Conservation (phyloP, 1,140 invertebrate species). For the Ylistrum balloti region DNA sequence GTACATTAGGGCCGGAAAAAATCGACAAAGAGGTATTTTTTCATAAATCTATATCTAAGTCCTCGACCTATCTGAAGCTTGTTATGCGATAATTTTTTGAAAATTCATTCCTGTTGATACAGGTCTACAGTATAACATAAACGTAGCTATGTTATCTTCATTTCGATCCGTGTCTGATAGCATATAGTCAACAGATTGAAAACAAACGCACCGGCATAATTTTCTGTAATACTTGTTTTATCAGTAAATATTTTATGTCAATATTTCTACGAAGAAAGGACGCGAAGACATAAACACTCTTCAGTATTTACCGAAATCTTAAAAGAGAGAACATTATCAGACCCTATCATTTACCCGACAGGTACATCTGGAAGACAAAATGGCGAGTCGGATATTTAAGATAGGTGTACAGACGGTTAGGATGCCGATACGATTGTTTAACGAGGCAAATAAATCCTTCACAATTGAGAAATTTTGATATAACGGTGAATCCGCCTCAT, state of each 20-base stretch:
- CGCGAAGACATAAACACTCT: not conserved
- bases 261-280: conserved; percentile 8
- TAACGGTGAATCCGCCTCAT: not conserved
- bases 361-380: not conserved
- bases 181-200: not conserved
- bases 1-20: too few relatives aligned
- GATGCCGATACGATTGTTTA: conserved; percentile 12
- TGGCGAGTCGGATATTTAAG: not conserved
- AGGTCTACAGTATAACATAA: too few relatives aligned
- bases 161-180: not conserved
- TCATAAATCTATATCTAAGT: too few relatives aligned
- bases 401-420: not conserved
- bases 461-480: not conserved
- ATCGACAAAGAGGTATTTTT: too few relatives aligned
- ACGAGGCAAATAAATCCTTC: conserved; percentile 12
- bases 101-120: too few relatives aligned
- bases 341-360: not conserved
- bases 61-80: too few relatives aligned
- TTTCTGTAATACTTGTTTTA: not conserved
- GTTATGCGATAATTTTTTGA: too few relatives aligned
- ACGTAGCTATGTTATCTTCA: too few relatives aligned
- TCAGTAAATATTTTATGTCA: conserved; percentile 34
- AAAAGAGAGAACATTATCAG: not conserved
- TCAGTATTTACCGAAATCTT: not conserved
- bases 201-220: not conserved